Conservation (phyloP, 1,140 invertebrate genomes). For the Harlomillsia oculata region DNA sequence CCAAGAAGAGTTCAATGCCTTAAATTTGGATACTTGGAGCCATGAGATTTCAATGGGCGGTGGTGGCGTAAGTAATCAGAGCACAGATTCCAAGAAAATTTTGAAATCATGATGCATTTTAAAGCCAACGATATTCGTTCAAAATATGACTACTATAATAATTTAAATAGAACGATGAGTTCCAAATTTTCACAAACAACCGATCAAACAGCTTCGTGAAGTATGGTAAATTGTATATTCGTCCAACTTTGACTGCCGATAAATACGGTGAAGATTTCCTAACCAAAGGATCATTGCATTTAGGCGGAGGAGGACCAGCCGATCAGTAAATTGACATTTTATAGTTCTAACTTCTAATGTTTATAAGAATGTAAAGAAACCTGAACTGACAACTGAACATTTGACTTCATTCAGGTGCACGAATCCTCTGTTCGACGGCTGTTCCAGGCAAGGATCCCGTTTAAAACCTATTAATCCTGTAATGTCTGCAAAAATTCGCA, state of each 20-base stretch:
- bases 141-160: not conserved
- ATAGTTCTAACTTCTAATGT: not conserved
- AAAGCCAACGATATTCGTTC: too few relatives aligned
- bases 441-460: not conserved
- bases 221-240: conserved; percentile 42
- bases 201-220: conserved; percentile 35
- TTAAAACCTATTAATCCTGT: conserved; percentile 8
- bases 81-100: too few relatives aligned
- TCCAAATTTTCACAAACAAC: conserved; percentile 24
- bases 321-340: not conserved
- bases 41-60: conserved; percentile 26
- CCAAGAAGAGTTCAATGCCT: conserved; percentile 22
- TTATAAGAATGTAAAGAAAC: too few relatives aligned
- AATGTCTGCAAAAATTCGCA: conserved; percentile 56
- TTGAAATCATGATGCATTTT: too few relatives aligned
- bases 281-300: not conserved
- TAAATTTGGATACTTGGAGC: conserved; percentile 23
- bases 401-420: conserved; percentile 9
- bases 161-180: conserved; percentile 21
- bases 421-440: not conserved
- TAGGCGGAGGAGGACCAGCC: conserved; percentile 5
- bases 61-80: conserved; percentile 16
- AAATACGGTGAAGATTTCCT: conserved; percentile 40
- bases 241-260: conserved; percentile 41
- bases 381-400: not conserved